These are phyloP conservation scores for Eupeodes corollae DNA, from an alignment of 1,140 invertebrate species.

Conservation along the genomic window DNA sequence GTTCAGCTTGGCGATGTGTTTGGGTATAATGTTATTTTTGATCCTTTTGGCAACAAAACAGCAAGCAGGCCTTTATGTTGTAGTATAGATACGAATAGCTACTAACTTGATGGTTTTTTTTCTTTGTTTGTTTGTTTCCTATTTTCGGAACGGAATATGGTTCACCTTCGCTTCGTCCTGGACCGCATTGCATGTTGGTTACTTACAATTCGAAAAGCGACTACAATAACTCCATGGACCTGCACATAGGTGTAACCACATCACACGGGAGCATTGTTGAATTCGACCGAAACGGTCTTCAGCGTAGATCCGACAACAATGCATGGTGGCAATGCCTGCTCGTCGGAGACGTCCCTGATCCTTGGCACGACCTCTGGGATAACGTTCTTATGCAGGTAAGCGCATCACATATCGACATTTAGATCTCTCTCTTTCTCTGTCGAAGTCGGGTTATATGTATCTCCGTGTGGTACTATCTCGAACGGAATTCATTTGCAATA, in stretches of 20 bases:
- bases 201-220: constrained; percentile 42
- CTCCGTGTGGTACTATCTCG: neutral
- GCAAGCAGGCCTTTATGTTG: neutral
- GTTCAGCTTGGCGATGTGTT: too few species aligned
- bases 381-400: constrained; percentile 50
- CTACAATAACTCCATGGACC: constrained; percentile 64
- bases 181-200: neutral
- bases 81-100: neutral
- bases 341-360: constrained; percentile 49
- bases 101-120: neutral
- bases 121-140: neutral
- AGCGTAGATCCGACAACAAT: constrained; percentile 35
- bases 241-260: constrained; percentile 72
- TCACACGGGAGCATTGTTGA: constrained; percentile 62
- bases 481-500: neutral
- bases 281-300: constrained; percentile 61
- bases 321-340: constrained; percentile 53
- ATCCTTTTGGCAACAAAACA: too few species aligned
- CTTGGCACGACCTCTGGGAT: constrained; percentile 69
- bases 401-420: constrained; percentile 10
- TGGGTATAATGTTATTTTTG: too few species aligned
- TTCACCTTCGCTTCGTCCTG: neutral
- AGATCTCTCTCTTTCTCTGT: neutral
- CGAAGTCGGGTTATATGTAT: neutral
- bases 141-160: neutral